Evolutionary conservation across 2,113 vertebrate species (phyloP), one percentile per base, ranked within the genome.

Genomic region (Anser brachyrhynchus): DNA sequence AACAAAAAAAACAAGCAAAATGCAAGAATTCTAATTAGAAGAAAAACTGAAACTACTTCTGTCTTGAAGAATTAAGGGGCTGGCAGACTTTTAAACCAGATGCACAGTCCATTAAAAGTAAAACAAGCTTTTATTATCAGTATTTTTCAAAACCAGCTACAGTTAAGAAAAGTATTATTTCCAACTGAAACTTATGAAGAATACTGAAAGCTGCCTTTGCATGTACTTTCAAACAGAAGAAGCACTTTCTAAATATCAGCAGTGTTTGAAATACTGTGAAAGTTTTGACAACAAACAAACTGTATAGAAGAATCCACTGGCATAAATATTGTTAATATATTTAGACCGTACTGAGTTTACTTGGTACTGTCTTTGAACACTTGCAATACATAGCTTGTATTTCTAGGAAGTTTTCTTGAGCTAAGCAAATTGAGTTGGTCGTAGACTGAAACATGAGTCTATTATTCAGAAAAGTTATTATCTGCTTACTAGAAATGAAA

Each of bases 101-200:
- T 6, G 11, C 25, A 37, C 16, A 66, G 64, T 59, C 37, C 39
- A 89, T 82, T 94, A 90, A 74, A 83, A 59, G 21, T 49, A 86
- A 86, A 62, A 3, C 8, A 89, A 44, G 11, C 6, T 87, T 71
- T 95, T 88, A 91, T 91, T 92, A 87, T 71, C n/a, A 76, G 26
- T 57, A 51, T 85, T 89, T 91, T 89, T 87, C 58, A 84, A 96
- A 94, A 90, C 20, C 66, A 94, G 37, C 62, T 92, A 62, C 55
- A 79, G 23, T 82, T 80, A 74, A 64, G 20, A 71, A 84, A 95
- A 90, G 3, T 37, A 8, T 55, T 90, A 67, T 67, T 96, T 93
- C 59, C 46, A 46, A 6, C 11, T 73, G 10, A 86, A 93, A 78
- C 26, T 81, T 83, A 33, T 26, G 39, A 71, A 84, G 46, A 28